Conservation (phyloP, 2,888 invertebrate genomes). For the Eupithecia dodoneata region DNA sequence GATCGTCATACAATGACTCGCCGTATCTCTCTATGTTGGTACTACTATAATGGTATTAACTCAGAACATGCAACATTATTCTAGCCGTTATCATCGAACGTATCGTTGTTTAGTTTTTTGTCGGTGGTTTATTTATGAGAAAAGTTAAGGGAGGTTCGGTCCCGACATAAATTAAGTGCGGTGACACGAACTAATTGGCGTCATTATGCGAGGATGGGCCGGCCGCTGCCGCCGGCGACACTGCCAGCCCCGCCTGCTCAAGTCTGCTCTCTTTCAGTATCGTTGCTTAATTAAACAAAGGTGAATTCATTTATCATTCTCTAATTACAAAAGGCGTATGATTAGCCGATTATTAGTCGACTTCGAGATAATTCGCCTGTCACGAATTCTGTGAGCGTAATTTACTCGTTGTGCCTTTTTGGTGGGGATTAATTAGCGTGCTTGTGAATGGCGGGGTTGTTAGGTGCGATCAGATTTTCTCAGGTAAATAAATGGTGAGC, state of each 20-base stretch:
- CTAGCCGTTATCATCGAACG: constrained; percentile 49
- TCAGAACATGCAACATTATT: constrained; percentile 26
- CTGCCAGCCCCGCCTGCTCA: constrained; percentile 40
- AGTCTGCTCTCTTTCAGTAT: constrained; percentile 50
- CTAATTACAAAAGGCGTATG: constrained; percentile 56
- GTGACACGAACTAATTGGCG: constrained; percentile 71
- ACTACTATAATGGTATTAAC: constrained; percentile 2
- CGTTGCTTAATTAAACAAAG: constrained; percentile 55
- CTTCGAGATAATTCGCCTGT: constrained; percentile 55
- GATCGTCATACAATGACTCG: constrained; percentile 26
- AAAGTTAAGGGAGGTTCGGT: constrained; percentile 65
- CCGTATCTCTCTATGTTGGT: neutral
- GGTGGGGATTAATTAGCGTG: constrained; percentile 58
- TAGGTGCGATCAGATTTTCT: constrained; percentile 49
- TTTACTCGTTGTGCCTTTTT: constrained; percentile 54
- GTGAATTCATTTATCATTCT: constrained; percentile 56
- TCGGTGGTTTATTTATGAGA: constrained; percentile 66
- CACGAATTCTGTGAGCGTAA: constrained; percentile 56
- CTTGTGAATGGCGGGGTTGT: constrained; percentile 51
- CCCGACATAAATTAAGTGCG: constrained; percentile 69
- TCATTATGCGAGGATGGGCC: constrained; percentile 64
- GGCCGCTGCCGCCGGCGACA: constrained; percentile 39
- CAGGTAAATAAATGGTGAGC: constrained; percentile 51
- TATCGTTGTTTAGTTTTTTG: constrained; percentile 62
- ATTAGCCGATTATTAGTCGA: constrained; percentile 53